Conservation (phyloP, 2,113 vertebrate genomes). For the Bufo gargarizans region DNA sequence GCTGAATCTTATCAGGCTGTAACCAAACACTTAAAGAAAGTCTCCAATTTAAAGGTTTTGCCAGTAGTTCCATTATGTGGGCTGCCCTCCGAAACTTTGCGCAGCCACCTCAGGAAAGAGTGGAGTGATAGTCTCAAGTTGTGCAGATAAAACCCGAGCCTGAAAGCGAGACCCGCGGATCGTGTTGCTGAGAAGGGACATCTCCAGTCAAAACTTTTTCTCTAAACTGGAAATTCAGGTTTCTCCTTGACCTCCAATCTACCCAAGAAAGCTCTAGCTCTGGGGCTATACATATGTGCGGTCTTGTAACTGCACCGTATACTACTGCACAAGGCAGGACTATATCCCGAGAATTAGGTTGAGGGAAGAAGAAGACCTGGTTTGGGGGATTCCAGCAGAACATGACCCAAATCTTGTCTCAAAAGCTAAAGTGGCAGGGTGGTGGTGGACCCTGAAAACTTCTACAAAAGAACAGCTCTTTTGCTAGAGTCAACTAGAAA, state of each 20-base stretch:
- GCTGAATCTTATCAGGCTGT: conserved; percentile 24
- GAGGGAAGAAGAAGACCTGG: not conserved
- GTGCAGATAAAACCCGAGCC: conserved; percentile 6
- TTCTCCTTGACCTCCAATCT: conserved; percentile 28
- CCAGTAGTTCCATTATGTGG: not conserved
- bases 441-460: no score
- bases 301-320: not conserved
- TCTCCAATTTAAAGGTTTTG: not conserved
- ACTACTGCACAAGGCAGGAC: not conserved
- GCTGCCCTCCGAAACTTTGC: not conserved
- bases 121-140: not conserved
- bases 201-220: conserved; percentile 4
- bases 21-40: conserved; percentile 39
- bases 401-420: not conserved
- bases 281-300: conserved; percentile 5
- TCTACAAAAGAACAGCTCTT: no score
- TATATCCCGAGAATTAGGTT: not conserved
- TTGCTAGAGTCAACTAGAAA: no score
- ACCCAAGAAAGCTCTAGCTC: conserved; percentile 8
- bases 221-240: conserved; percentile 50
- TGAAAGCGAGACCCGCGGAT: conserved; percentile 25
- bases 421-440: no score
- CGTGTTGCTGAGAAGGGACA: conserved; percentile 1
- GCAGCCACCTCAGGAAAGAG: conserved; percentile 16
- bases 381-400: not conserved